Percentiles rank a stretch among this genome's conserved stretches.
Conservation (phyloP, 1,140 invertebrate genomes). For the Anoplolepis gracilipes region DNA sequence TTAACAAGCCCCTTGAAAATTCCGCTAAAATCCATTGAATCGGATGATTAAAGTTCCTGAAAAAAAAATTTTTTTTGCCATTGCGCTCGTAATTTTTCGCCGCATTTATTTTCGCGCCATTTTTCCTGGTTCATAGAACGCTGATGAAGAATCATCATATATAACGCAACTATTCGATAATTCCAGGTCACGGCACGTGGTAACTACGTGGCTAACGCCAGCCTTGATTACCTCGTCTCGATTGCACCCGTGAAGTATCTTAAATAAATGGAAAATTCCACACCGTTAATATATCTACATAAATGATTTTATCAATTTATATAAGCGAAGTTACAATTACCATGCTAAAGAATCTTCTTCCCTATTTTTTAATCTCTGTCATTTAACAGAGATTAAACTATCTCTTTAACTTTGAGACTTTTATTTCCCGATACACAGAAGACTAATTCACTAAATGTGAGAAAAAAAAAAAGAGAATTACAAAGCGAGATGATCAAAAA, state of each 20-base stretch:
- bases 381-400: neutral
- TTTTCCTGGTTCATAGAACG: conserved; percentile 2
- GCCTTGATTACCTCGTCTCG: conserved; percentile 17
- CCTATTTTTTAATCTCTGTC: neutral
- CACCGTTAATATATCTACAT: neutral
- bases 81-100: conserved; percentile 3
- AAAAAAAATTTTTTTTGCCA: neutral
- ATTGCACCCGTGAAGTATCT: conserved; percentile 25
- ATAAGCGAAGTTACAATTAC: neutral
- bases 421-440: neutral
- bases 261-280: conserved; percentile 40
- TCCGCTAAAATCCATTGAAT: neutral
- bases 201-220: conserved; percentile 17
- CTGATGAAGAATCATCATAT: conserved; percentile 5
- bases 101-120: neutral
- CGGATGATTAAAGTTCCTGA: neutral
- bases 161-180: conserved; percentile 32
- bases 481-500: neutral
- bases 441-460: neutral
- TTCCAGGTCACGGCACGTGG: conserved; percentile 56
- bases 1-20: neutral
- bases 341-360: too few species aligned
- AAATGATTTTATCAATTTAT: neutral
- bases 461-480: neutral
- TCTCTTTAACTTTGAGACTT: neutral